Evolutionary conservation across 2,797 vertebrate genomes (phyloP), one percentile per base, ranked within the genome.

Genomic region (Spheniscus humboldti): DNA sequence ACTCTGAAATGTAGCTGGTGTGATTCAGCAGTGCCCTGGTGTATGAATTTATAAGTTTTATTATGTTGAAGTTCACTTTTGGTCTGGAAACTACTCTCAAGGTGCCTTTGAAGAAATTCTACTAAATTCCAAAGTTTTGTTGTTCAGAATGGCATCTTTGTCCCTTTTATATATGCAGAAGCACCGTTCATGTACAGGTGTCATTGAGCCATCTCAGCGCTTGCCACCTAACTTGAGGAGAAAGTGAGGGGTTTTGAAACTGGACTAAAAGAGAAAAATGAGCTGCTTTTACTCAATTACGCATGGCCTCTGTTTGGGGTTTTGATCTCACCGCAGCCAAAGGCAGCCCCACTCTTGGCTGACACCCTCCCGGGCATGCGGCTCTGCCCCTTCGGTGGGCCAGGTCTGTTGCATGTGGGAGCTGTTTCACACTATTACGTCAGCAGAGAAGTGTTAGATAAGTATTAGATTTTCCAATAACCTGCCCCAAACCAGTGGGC

Each of bases 341-440:
- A 57, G 67, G 45, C 68, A 75, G 55, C 22, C 33, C 35, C 0
- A 2, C 45, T 55, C 33, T 35, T 39, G 30, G 31, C 35, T 50
- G 41, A 28, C 4, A 7, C 25, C 52, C 6, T 39, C 41, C 35
- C 0, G 1, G 35, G 64, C 48, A 22, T 3, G 31, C 1, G 1
- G 57, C 52, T 75, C 52, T 56, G 33, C 48, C 77, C 69, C 16
- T 19, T 31, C 0, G 1, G 31, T 39, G 53, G 8, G 35, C 57
- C 28, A 11, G 18, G 28, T 9, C 35, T 41, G 41, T 7, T 31
- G 41, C 13, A 6, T 1, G 2, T 14, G 31, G 64, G 47, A 76
- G 35, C 85, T 72, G 52, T n/a, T 69, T 55, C 35, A 11, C 18
- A 5, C 31, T 15, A 27, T 60, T 73, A 2, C 2, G 0, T 37